phyloP scores from a whole-genome alignment of 2,888 invertebrate genomes.

The Lapara coniferarum region DNA sequence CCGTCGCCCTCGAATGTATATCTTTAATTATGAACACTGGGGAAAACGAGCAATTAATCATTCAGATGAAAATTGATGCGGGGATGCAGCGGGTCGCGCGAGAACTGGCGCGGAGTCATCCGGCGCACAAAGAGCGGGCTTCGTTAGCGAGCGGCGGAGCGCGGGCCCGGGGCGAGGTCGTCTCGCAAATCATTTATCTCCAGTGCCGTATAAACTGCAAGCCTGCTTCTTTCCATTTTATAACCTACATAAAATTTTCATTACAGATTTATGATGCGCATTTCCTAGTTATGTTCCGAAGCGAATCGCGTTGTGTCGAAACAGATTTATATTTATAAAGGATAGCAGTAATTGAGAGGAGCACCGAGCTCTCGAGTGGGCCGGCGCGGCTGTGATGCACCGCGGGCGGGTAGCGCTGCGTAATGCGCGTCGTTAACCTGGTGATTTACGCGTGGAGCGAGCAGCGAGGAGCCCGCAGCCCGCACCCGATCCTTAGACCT shows the following conservation, averaged over 20 bases:
- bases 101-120: conserved; percentile 53
- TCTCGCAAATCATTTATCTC: conserved; percentile 66
- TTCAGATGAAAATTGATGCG: conserved; percentile 51
- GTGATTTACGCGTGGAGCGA: conserved; percentile 67
- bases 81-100: conserved; percentile 50
- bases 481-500: conserved; percentile 65
- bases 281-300: conserved; percentile 41
- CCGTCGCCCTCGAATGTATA: conserved; percentile 48
- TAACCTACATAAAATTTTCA: conserved; percentile 15
- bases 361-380: conserved; percentile 48
- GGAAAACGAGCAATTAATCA: conserved; percentile 55
- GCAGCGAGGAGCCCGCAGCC: conserved; percentile 37
- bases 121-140: conserved; percentile 75
- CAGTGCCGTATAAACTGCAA: conserved; percentile 40
- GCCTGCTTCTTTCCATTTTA: conserved; percentile 49
- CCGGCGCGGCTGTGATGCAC: conserved; percentile 48
- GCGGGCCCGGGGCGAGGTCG: conserved; percentile 73
- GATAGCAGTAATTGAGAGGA: conserved; percentile 43
- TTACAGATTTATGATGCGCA: conserved; percentile 24
- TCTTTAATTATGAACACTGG: conserved; percentile 48
- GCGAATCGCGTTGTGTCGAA: conserved; percentile 33
- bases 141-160: conserved; percentile 53
- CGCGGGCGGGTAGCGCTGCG: conserved; percentile 49
- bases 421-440: conserved; percentile 70
- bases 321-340: conserved; percentile 39